Evolutionary conservation across 2,797 vertebrate species (phyloP).

Genomic region (Cetoscarus ocellatus): DNA sequence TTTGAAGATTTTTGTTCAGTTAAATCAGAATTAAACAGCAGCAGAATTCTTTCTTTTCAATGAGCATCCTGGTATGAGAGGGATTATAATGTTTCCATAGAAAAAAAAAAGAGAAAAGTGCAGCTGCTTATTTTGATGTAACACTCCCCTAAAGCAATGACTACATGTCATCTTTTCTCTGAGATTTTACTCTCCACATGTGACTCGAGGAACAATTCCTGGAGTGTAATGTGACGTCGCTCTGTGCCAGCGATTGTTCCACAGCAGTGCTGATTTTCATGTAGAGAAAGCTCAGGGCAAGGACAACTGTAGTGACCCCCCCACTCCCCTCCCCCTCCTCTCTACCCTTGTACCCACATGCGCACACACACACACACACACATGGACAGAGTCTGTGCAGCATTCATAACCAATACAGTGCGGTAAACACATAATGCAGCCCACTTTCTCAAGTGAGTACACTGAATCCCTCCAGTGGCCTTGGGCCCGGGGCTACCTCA

Average conservation of each 20-base stretch:
- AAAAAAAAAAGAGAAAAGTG: not conserved
- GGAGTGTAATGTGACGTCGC: constrained; percentile 42
- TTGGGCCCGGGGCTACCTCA: constrained; percentile 53
- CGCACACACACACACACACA: constrained; percentile 27
- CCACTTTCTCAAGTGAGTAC: constrained; percentile 52
- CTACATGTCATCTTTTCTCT: not conserved
- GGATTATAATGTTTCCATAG: not conserved
- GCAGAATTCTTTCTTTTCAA: not conserved
- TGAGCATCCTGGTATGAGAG: not conserved
- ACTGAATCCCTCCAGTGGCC: constrained; percentile 55
- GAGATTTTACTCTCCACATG: constrained; percentile 19
- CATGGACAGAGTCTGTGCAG: constrained; percentile 34
- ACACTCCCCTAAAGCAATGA: not conserved
- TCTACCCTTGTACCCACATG: constrained; percentile 20
- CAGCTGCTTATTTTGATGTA: not conserved
- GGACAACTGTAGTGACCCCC: constrained; percentile 67
- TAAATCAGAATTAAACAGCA: not conserved
- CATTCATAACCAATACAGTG: constrained; percentile 31
- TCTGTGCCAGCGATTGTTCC: constrained; percentile 52
- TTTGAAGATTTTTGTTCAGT: not conserved
- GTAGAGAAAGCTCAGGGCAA: constrained; percentile 75
- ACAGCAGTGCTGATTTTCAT: constrained; percentile 60
- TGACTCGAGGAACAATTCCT: constrained; percentile 31
- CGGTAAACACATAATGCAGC: constrained; percentile 55
- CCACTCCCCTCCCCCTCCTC: constrained; percentile 10